Base-by-base conservation (phyloP, 2,797 vertebrate species). In the Clarias laeviceps region DNA sequence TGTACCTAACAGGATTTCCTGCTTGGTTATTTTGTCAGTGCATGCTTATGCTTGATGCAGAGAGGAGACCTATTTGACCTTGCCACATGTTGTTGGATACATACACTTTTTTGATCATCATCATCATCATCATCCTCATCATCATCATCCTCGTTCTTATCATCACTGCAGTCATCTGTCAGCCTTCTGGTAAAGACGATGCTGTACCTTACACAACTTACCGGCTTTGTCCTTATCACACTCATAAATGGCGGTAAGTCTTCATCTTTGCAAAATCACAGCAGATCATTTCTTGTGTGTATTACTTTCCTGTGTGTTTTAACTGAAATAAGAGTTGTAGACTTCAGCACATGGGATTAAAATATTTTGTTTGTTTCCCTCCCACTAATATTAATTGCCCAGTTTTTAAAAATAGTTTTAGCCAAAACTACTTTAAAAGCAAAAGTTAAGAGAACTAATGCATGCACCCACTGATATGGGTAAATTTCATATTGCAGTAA, bases 1-100 rank as follows among this genome's bases (percentile, higher is more conserved):
- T n/a, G n/a, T n/a, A 57, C 14, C 37, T 3, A 37, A 82, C 84
- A 65, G 82, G 56, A 86, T 88, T 85, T 89, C 87, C 88, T 88
- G 83, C 45, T 50, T 50, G 7, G 40, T 45, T 45, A 45, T 45
- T 50, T 50, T 50, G 45, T 12, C 45, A 50, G 45, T 50, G 45
- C 45, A 50, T 50, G 45, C 45, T 50, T 50, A 50, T 50, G 45
- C 45, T 50, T 50, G 45, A 12, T 12, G 45, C 11, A 50, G 45
- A 50, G 45, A 50, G 45, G 45, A 50, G 45, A 12, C 2, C 4
- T 12, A 11, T 12, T 50, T 50, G 45, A 50, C 45, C 11, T 50
- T 50, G 45, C 11, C 11, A 50, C 45, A 50, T 50, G 11, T 12
- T 50, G 45, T 12, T 50, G 45, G 45, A 12, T 50, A 50, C 11